Evolutionary conservation across 1,140 invertebrate species (phyloP), one percentile per base, ranked within the genome.

Genomic region (Drosophila pseudoananassae): DNA sequence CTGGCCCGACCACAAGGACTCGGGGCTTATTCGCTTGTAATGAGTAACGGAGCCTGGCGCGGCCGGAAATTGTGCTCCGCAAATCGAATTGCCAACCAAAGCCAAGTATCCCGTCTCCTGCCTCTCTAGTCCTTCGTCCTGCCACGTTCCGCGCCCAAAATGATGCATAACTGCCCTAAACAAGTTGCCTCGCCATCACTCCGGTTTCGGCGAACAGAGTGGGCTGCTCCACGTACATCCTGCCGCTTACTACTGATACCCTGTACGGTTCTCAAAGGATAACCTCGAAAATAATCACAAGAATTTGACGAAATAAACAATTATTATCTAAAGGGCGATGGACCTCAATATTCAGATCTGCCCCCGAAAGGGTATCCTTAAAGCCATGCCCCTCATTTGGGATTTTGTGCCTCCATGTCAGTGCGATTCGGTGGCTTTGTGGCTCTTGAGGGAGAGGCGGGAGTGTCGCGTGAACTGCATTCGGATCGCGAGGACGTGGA

Each of bases 151-250:
- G 40, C 14, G 3, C 3, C n/a, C 12, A 2, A 55, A 59, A 61
- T 63, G 73, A 78, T 76, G 58, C 76, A 73, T 68, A 61, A 78
- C 70, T 55, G 64, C 55, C 40, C 56, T n/a, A 80, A 76, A 71
- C 77, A 69, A 79, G 81, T 80, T 76, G 78, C 59, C 65, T 61
- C 75, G 81, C 81, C 78, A 81, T 69, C 65, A 69, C 61, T 69
- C 43, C 25, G 40, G 36, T 31, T 27, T 17, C 7, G 54, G 25
- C 52, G n/a, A 31, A 63, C 6, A 43, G 52, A 38, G 17, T 25
- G 29, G 23, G 31, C 10, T 9, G 3, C 54, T 20, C 31, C 51
- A 40, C 29, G 31, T 63, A 38, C 63, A 69, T 69, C 63, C 49
- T 69, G 63, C 31, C 25, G 25, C 15, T 31, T 47, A 27, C 45